Conservation (phyloP, 2,113 vertebrate species). For the Vireo altiloquus region DNA sequence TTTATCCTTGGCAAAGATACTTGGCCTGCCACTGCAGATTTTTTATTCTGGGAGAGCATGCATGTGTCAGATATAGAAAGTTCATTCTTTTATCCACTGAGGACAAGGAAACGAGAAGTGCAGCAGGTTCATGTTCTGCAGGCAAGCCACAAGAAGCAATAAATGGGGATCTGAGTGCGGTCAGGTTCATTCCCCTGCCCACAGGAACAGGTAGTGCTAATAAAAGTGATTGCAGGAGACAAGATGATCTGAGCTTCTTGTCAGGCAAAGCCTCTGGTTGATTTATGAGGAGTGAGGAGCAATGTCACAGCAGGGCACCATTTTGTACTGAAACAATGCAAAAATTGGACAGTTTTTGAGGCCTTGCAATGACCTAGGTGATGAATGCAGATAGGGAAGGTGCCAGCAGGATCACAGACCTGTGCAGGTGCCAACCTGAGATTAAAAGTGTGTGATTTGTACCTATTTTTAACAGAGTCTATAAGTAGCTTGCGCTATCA, state of each 20-base stretch:
- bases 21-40: conserved; percentile 18
- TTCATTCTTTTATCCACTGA: neutral
- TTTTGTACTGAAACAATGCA: neutral
- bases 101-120: neutral
- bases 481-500: neutral
- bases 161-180: neutral
- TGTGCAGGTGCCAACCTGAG: neutral
- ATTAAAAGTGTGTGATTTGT: neutral
- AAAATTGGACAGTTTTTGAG: neutral
- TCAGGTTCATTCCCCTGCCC: neutral
- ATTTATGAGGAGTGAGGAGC: conserved; percentile 18
- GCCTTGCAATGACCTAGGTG: neutral
- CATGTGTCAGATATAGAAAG: conserved; percentile 23
- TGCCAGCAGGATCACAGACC: neutral
- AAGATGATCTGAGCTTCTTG: neutral
- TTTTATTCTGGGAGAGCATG: conserved; percentile 38
- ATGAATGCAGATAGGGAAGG: neutral
- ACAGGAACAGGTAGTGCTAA: conserved; percentile 9
- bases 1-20: conserved; percentile 43
- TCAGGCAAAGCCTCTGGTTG: neutral
- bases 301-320: neutral
- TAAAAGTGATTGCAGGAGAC: neutral
- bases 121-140: neutral
- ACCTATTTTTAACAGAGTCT: neutral
- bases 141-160: neutral